Evolutionary conservation across 1,140 invertebrate genomes (phyloP).

Genomic region (Bombus vancouverensis): DNA sequence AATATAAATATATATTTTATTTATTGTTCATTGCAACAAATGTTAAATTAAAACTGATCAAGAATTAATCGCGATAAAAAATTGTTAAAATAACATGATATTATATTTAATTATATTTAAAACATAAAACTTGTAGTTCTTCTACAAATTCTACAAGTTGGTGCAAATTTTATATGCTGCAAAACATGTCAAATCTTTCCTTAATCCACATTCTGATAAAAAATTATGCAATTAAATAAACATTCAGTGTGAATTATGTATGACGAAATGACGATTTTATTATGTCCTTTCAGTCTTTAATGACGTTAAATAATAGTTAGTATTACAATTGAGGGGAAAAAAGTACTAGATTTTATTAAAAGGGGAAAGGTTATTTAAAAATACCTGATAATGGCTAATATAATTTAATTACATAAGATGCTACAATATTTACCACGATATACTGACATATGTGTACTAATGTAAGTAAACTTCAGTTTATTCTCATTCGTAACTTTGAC

Average conservation of each 20-base stretch:
- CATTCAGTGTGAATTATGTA: background rate
- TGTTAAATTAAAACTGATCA: constrained; percentile 26
- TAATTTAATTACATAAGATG: constrained; percentile 72
- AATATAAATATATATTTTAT: constrained; percentile 70
- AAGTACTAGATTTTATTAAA: background rate
- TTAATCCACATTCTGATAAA: background rate
- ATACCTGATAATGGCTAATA: constrained; percentile 23
- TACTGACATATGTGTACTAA: constrained; percentile 44
- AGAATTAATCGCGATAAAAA: constrained; percentile 1
- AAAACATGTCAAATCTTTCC: background rate
- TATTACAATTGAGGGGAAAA: background rate
- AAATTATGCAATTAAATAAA: background rate
- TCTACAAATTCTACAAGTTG: background rate
- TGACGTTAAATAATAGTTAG: background rate
- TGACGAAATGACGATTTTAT: background rate
- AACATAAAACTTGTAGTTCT: constrained; percentile 12
- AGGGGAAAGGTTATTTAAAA: background rate
- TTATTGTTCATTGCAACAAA: constrained; percentile 70
- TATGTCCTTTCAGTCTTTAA: background rate
- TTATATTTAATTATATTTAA: too few species aligned
- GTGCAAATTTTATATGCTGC: constrained; percentile 24
- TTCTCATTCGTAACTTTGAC: constrained; percentile 22
- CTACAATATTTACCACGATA: constrained; percentile 69
- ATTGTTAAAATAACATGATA: constrained; percentile 3
- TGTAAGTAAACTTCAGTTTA: constrained; percentile 51